phyloP scores from a whole-genome alignment of 92 coral and sea anemone genomes.

The Phymanthus crucifer region DNA sequence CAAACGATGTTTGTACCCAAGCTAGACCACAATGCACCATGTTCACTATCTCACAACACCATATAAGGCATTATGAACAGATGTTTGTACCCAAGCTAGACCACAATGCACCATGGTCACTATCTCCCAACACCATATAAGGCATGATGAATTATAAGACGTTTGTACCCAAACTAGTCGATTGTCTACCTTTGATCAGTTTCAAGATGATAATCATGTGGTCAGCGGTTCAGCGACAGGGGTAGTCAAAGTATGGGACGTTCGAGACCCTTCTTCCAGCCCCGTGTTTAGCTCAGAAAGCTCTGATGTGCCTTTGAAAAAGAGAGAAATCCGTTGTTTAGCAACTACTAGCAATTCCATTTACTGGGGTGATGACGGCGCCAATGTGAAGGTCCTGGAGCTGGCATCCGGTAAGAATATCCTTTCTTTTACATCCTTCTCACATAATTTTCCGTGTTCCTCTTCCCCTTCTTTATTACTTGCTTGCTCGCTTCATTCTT shows the following conservation, averaged over 20 bases:
- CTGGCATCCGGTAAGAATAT: slow-evolving; percentile 64
- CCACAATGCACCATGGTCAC: neutral
- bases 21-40: no score
- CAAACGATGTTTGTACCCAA: no score
- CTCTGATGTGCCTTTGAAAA: slow-evolving; percentile 52
- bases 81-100: neutral
- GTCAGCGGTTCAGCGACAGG: slow-evolving; percentile 91
- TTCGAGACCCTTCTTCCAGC: slow-evolving; percentile 76
- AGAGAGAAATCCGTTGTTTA: slow-evolving; percentile 79
- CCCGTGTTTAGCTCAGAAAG: slow-evolving; percentile 75
- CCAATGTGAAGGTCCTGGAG: slow-evolving; percentile 90
- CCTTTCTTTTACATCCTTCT: neutral
- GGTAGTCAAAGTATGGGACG: slow-evolving; percentile 95
- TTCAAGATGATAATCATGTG: slow-evolving; percentile 59
- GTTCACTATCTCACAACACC: no score
- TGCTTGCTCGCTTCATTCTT: neutral
- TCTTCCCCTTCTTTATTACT: neutral
- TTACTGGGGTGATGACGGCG: slow-evolving; percentile 99
- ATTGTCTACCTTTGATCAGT: slow-evolving; percentile 22
- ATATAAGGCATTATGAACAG: no score
- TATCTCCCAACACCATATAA: no score
- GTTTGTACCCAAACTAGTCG: no score
- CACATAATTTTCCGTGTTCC: neutral
- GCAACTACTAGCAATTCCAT: slow-evolving; percentile 79
- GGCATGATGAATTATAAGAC: no score